phyloP scores from a whole-genome alignment of 2,797 vertebrate genomes.

The Anableps anableps region DNA sequence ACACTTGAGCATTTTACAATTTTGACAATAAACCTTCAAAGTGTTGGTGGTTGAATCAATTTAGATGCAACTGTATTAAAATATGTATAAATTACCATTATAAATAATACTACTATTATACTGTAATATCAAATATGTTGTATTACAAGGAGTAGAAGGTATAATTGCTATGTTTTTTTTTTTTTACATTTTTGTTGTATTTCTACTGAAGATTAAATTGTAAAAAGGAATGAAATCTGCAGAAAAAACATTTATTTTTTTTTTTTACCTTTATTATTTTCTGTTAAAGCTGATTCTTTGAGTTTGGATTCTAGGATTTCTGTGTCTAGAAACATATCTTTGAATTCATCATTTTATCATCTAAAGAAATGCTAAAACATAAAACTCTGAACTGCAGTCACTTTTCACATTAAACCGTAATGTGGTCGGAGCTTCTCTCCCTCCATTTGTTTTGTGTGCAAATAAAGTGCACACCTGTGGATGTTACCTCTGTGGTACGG shows the following conservation, averaged over 20 bases:
- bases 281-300: neutral
- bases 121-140: neutral
- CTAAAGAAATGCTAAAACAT: neutral
- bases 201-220: neutral
- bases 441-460: slow-evolving; percentile 53
- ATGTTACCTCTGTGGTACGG: slow-evolving; percentile 36
- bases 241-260: too few relatives aligned
- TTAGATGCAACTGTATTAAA: neutral
- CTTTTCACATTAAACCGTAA: neutral
- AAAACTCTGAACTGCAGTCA: neutral
- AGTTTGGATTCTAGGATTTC: neutral
- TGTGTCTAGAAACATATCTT: neutral
- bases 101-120: neutral
- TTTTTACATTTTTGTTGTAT: neutral
- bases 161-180: neutral
- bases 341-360: neutral
- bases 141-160: neutral
- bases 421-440: slow-evolving; percentile 21
- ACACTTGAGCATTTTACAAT: neutral
- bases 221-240: neutral
- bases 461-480: slow-evolving; percentile 46
- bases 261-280: neutral
- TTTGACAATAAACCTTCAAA: neutral
- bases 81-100: neutral
- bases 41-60: neutral